Evolutionary conservation across 2,797 vertebrate genomes (phyloP).

Genomic region (Gadopsis bispinosus): DNA sequence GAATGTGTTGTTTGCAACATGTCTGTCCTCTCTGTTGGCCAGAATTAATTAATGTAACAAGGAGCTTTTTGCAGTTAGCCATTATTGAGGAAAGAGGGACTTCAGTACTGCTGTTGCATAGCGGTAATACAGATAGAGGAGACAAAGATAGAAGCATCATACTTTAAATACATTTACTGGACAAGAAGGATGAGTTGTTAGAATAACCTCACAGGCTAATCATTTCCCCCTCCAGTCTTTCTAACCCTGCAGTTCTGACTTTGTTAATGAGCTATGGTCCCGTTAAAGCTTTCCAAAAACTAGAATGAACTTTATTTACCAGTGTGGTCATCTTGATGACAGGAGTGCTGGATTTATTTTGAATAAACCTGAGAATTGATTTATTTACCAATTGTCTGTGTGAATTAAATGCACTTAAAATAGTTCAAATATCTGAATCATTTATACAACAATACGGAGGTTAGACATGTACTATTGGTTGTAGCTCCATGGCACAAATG

Average conservation of each 20-base stretch:
- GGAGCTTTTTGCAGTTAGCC: constrained; percentile 35
- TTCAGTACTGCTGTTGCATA: constrained; percentile 18
- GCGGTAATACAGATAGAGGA: neutral
- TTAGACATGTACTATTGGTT: constrained; percentile 19
- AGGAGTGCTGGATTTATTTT: neutral
- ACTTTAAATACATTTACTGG: neutral
- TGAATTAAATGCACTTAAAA: neutral
- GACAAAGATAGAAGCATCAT: constrained; percentile 1
- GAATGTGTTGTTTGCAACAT: constrained; percentile 70
- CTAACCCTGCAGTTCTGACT: neutral
- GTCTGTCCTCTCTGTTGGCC: constrained; percentile 32
- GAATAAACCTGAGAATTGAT: neutral
- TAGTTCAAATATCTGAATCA: neutral
- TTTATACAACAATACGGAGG: neutral
- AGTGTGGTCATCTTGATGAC: neutral
- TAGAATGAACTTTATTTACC: neutral
- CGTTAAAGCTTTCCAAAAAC: neutral
- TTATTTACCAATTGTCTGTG: neutral
- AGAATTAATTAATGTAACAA: constrained; percentile 67
- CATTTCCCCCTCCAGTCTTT: neutral
- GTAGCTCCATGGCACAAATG: constrained; percentile 9
- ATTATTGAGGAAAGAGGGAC: neutral
- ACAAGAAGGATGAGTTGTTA: constrained; percentile 12
- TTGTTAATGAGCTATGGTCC: neutral
- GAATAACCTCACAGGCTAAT: constrained; percentile 5